Evolutionary conservation across 1,140 invertebrate genomes (phyloP).

Genomic region (Liolophura sinensis): DNA sequence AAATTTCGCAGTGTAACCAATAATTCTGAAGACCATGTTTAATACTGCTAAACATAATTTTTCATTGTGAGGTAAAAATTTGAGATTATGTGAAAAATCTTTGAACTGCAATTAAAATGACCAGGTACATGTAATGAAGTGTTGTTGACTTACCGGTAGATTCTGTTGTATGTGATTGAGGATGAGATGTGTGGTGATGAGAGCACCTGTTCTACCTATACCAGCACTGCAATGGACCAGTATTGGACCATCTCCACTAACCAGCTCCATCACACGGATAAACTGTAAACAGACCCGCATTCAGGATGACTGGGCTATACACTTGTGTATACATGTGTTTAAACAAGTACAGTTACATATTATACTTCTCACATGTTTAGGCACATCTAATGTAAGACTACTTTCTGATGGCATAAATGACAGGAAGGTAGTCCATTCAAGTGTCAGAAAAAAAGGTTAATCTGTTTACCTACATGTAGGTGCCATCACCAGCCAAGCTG

Average conservation of each 20-base stretch:
- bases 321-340: too few relatives aligned
- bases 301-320: too few relatives aligned
- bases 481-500: too few relatives aligned
- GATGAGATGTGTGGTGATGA: conserved; percentile 98
- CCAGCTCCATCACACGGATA: conserved; percentile 42
- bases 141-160: conserved; percentile 28
- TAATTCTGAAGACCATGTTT: not conserved
- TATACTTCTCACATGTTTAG: too few relatives aligned
- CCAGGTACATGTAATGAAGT: not conserved
- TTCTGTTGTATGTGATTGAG: conserved; percentile 70
- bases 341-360: too few relatives aligned
- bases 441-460: too few relatives aligned
- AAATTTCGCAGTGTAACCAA: not conserved
- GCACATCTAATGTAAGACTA: too few relatives aligned
- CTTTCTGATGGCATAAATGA: too few relatives aligned
- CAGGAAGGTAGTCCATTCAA: too few relatives aligned
- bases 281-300: conserved; percentile 43
- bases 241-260: conserved; percentile 77
- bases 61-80: too few relatives aligned
- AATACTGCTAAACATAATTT: not conserved
- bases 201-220: conserved; percentile 90
- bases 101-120: not conserved
- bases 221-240: conserved; percentile 97
- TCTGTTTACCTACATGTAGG: too few relatives aligned
- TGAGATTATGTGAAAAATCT: too few relatives aligned